These are phyloP conservation scores for Hypomecis punctinalis DNA, from an alignment of 2,888 invertebrate genomes.

Conservation along the genomic window DNA sequence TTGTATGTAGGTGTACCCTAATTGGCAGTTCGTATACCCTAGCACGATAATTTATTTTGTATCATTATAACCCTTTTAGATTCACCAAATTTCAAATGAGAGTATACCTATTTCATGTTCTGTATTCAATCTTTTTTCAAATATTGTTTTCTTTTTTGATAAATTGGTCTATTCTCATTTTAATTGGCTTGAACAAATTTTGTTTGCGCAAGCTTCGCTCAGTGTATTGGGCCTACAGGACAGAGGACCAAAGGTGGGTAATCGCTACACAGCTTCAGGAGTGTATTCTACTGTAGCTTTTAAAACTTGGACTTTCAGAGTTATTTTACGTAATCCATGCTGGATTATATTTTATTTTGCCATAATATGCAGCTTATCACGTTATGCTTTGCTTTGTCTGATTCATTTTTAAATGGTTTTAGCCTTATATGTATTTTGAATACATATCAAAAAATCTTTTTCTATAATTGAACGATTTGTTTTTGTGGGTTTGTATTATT, in stretches of 20 bases:
- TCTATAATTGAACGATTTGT: no score
- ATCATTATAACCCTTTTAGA: constrained; percentile 13
- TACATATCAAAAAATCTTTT: no score
- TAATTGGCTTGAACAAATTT: constrained; percentile 82
- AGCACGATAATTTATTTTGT: constrained; percentile 28
- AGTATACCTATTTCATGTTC: constrained; percentile 29
- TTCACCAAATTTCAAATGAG: constrained; percentile 38
- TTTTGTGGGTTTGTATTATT: no score
- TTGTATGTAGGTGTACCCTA: constrained; percentile 15
- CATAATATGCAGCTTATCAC: background rate
- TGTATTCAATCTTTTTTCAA: background rate
- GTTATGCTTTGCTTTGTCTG: background rate
- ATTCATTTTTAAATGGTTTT: background rate
- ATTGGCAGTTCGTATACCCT: constrained; percentile 32
- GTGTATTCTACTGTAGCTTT: background rate
- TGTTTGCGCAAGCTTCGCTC: constrained; percentile 85
- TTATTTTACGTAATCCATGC: background rate
- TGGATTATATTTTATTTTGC: background rate
- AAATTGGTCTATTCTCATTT: constrained; percentile 65
- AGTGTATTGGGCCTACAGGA: constrained; percentile 80
- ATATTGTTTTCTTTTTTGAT: constrained; percentile 12
- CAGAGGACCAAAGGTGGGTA: constrained; percentile 74
- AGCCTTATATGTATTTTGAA: no score
- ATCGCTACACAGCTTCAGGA: constrained; percentile 24
- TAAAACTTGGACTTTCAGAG: background rate